These are phyloP conservation scores for Pandion haliaetus DNA, from an alignment of 2,113 vertebrate species.

Conservation along the genomic window DNA sequence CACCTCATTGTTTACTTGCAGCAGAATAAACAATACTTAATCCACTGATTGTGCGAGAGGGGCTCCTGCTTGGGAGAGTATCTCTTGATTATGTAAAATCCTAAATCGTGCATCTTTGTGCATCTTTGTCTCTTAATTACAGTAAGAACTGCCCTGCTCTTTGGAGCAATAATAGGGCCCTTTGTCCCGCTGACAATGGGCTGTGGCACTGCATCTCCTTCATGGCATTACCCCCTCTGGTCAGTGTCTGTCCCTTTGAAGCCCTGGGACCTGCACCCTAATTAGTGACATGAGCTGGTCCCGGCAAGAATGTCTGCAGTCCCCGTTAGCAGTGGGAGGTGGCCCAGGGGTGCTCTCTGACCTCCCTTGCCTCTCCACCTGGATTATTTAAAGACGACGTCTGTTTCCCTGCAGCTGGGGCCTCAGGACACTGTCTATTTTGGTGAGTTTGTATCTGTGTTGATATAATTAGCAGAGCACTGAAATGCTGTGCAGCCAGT, in stretches of 20 bases:
- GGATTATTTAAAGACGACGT: neutral
- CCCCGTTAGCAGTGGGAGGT: neutral
- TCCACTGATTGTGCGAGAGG: constrained; percentile 51
- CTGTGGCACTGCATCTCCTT: neutral
- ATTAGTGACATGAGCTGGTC: neutral
- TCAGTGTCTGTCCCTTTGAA: constrained; percentile 18
- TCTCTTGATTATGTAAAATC: constrained; percentile 52
- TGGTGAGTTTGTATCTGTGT: constrained; percentile 19
- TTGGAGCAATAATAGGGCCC: neutral
- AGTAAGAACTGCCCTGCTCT: neutral
- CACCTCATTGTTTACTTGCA: constrained; percentile 47
- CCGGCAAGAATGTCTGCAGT: neutral
- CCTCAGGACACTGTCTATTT: constrained; percentile 41
- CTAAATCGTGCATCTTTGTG: constrained; percentile 22
- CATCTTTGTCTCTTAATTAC: constrained; percentile 48
- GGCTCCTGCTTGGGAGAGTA: neutral
- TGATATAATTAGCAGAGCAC: constrained; percentile 49
- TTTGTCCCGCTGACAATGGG: constrained; percentile 22
- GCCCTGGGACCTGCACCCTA: neutral
- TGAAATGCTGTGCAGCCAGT: neutral
- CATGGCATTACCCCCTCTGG: neutral
- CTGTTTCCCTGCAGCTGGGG: neutral
- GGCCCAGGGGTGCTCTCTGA: neutral
- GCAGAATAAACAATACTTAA: constrained; percentile 66
- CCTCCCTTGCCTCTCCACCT: neutral